Evolutionary conservation across 2,888 invertebrate genomes (phyloP).

Genomic region (Luperina nickerlii): DNA sequence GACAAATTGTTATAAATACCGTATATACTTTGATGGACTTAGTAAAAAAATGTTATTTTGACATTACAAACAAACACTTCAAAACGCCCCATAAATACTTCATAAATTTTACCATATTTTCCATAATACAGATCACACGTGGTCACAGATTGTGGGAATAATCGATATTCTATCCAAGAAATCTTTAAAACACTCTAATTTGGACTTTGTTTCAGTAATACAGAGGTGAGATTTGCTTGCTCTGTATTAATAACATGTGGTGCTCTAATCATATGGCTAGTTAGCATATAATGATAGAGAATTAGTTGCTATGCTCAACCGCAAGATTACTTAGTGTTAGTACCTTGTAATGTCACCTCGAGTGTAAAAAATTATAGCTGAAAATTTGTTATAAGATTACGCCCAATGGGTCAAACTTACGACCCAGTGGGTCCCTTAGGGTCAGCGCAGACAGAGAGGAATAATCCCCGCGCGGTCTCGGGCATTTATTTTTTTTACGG

Average conservation of each 20-base stretch:
- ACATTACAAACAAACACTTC: too few relatives aligned
- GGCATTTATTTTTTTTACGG: too few relatives aligned
- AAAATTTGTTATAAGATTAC: not conserved
- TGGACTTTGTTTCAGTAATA: not conserved
- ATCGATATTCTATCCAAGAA: not conserved
- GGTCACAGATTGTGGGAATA: slow-evolving; percentile 22
- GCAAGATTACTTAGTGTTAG: slow-evolving; percentile 2
- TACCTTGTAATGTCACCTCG: not conserved
- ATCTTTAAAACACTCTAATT: not conserved
- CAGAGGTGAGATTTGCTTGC: not conserved
- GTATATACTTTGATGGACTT: too few relatives aligned
- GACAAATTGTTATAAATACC: too few relatives aligned
- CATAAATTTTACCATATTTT: not conserved
- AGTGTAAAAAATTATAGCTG: not conserved
- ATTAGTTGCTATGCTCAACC: slow-evolving; percentile 25
- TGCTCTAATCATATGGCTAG: slow-evolving; percentile 12
- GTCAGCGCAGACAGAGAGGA: too few relatives aligned
- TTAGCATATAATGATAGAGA: slow-evolving; percentile 31
- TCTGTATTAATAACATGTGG: not conserved
- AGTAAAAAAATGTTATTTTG: too few relatives aligned
- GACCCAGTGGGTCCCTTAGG: too few relatives aligned
- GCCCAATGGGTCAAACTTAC: too few relatives aligned
- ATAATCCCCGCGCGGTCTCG: too few relatives aligned
- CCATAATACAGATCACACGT: slow-evolving; percentile 15
- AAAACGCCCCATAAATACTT: not conserved